phyloP scores from a whole-genome alignment of 2,113 vertebrate species.

The Salvelinus fontinalis region DNA sequence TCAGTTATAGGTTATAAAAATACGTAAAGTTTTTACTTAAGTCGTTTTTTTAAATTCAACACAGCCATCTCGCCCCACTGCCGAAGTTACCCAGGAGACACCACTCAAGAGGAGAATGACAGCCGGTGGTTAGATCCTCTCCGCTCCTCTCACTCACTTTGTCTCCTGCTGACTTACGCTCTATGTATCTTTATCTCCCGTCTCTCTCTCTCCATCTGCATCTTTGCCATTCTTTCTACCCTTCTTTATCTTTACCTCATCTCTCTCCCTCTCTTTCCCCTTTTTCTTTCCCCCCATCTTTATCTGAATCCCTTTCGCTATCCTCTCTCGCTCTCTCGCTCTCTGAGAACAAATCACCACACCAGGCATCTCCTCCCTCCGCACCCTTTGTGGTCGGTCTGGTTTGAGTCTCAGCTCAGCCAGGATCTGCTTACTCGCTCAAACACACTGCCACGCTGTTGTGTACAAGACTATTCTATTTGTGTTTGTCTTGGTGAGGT shows the following conservation, averaged over 20 bases:
- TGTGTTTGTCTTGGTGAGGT: too few relatives aligned
- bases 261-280: background rate
- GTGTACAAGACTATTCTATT: constrained; percentile 2
- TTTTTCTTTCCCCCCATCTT: background rate
- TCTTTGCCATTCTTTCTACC: background rate
- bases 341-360: constrained; percentile 41
- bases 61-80: constrained; percentile 22
- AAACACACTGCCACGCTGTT: constrained; percentile 39
- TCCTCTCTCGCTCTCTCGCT: constrained; percentile 19
- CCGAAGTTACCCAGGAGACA: constrained; percentile 32
- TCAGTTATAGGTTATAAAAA: constrained; percentile 4
- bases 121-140: constrained; percentile 20
- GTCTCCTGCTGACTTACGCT: background rate
- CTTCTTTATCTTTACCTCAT: background rate
- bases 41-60: constrained; percentile 18
- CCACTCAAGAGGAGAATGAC: constrained; percentile 8
- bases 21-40: constrained; percentile 6
- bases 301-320: background rate
- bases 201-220: background rate
- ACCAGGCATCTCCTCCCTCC: constrained; percentile 45
- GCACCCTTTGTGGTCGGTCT: constrained; percentile 66
- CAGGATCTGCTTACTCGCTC: constrained; percentile 35
- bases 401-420: constrained; percentile 20
- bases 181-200: background rate
- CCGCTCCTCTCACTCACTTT: constrained; percentile 16